These are phyloP conservation scores for Larimichthys crocea DNA, from an alignment of 2,113 vertebrate genomes.

Conservation along the genomic window DNA sequence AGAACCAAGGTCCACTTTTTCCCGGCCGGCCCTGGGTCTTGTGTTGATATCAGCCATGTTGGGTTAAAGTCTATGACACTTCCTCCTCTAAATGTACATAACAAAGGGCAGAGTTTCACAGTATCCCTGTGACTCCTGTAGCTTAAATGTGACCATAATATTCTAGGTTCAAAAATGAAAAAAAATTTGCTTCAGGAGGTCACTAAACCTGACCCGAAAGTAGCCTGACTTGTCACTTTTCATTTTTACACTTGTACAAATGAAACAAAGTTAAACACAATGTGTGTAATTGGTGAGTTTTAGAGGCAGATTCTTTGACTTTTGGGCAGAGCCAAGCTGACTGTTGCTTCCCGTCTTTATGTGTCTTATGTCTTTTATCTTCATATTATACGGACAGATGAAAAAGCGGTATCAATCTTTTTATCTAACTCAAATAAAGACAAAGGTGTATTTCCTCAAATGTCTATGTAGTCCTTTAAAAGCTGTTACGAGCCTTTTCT, in stretches of 20 bases:
- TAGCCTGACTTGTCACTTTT: no score
- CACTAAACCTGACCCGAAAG: no score
- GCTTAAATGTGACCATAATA: neutral
- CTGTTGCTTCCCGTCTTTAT: no score
- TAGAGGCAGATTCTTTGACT: neutral
- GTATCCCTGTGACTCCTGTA: no score
- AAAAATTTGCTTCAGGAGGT: neutral
- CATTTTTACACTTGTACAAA: no score
- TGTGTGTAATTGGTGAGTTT: neutral
- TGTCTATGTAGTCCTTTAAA: neutral
- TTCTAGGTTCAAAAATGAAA: neutral
- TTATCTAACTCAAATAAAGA: no score
- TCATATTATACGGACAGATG: no score
- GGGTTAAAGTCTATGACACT: constrained; percentile 45
- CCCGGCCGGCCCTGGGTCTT: neutral
- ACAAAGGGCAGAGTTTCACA: neutral
- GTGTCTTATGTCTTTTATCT: no score
- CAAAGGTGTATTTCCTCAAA: neutral
- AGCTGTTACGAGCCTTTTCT: neutral
- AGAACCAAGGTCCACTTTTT: constrained; percentile 50
- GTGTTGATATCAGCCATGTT: neutral
- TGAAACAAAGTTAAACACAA: neutral
- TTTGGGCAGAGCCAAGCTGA: neutral
- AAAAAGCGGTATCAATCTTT: no score
- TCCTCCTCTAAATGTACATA: neutral